Base-by-base conservation (phyloP, 2,888 invertebrate genomes). In the Apodemia mormo region DNA sequence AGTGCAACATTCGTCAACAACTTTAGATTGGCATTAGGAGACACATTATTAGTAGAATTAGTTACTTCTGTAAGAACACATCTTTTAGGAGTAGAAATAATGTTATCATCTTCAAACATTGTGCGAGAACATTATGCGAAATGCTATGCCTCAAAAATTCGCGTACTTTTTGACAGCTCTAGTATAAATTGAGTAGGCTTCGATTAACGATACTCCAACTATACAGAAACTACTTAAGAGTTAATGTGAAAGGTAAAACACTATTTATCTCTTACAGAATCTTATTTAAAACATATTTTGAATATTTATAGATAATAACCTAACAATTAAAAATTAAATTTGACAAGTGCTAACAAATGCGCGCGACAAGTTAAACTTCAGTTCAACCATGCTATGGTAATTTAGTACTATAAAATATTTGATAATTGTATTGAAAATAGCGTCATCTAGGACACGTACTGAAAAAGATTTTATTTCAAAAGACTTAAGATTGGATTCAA, bases 21-120 rank as follows among this genome's bases (percentile, higher is more conserved):
- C 86, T 95, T 95, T 66, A 96, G 90, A 86, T 96, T 96, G 75
- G 95, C 95, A 70, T 94, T 95, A 33, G 96, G 96, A 30, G 96
- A 95, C 29, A 95, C 92, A 77, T 94, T 94, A 73, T 86, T 88
- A 45, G 90, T 84, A 14, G 93, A 88, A 81, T 94, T 94, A 61
- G 94, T 94, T 68, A 94, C 90, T 85, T 94, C 94, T 69, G 93
- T 90, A 68, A 94, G 89, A 71, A 93, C 93, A 81, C 85, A 91
- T 75, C 94, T 90, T 85, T 94, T 94, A 71, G 94, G 94, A 79
- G 94, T 94, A 82, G 86, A 89, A 82, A 86, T 86, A 82, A 92
- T 88, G 88, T 89, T 89, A 81, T 89, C 91, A 92, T 89, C 89
- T 86, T 92, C 93, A 92, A 90, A 90, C 93, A 93, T 93, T 81